phyloP scores from a whole-genome alignment of 2,797 vertebrate genomes.

The Sebastes nivosus region DNA sequence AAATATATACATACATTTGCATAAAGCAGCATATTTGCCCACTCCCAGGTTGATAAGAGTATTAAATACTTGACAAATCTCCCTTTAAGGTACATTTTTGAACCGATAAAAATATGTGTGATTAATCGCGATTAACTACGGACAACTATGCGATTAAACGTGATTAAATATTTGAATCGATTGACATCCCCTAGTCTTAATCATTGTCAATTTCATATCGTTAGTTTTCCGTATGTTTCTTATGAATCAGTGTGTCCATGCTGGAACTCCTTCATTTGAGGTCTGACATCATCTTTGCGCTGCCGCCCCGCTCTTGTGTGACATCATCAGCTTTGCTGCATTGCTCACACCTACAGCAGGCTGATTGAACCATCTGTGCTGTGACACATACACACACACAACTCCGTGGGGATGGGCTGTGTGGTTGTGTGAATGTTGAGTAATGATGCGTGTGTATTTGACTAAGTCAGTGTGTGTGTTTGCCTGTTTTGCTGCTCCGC shows the following conservation, averaged over 20 bases:
- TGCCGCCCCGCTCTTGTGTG: background rate
- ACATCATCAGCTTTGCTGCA: conserved; percentile 7
- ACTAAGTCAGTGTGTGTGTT: background rate
- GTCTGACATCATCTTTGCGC: background rate
- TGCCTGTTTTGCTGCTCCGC: conserved; percentile 22
- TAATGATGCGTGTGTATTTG: background rate
- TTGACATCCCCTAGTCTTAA: too few relatives aligned
- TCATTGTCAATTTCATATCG: too few relatives aligned
- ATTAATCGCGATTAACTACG: too few relatives aligned
- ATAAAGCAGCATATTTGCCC: too few relatives aligned
- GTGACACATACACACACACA: background rate
- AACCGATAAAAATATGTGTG: too few relatives aligned
- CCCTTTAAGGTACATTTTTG: too few relatives aligned
- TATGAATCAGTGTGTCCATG: background rate
- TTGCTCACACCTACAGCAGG: conserved; percentile 4
- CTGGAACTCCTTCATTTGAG: background rate
- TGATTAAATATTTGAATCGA: too few relatives aligned
- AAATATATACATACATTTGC: too few relatives aligned
- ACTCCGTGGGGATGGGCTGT: conserved; percentile 1
- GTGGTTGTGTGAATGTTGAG: background rate
- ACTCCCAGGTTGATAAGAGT: too few relatives aligned
- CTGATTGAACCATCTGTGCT: conserved; percentile 42
- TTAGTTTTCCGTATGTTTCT: background rate
- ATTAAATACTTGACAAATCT: too few relatives aligned
- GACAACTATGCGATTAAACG: too few relatives aligned